Base-by-base conservation (phyloP, 2,113 vertebrate genomes). In the Dendropsophus ebraccatus region DNA sequence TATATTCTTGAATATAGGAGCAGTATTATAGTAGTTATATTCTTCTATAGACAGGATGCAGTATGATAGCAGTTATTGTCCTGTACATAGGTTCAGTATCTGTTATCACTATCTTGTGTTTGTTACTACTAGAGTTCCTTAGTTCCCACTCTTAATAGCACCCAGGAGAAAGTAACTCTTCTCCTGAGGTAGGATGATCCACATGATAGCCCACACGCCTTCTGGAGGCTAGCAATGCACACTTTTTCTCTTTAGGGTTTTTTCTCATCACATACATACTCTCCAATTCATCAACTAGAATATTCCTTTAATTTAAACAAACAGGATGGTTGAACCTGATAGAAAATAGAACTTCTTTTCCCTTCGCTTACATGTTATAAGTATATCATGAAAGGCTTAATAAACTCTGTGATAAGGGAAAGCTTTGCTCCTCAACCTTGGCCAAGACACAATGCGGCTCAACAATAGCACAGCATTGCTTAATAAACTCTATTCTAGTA, bases 401-500 rank as follows among this genome's bases (percentile, higher is more conserved):
- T 77, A 56, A 32, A 54, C 28, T 56, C 14, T 30, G 28, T 32
- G 16, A 17, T 54, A 21, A 41, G 49, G 49, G 30, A 54, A 35
- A 11, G 49, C 75, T 4, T 4, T 25, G 49, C 74, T 52, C 49
- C 5, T 19, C 74, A 52, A 30, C 47, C 72, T 47, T 47, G 72
- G 72, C 72, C 72, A 47, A 25, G 25, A 54, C 75, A 77, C 75
- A 77, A 77, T 54, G 30, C 75, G 28, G 16, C 75, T 19, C 25
- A 14, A 81, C 56, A 60, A 80, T 80, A 80, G 54, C 77, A 17
- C 32, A 80, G 77, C 54, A 47, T 28, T 45, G 35, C 56, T 62
- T 81, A 81, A 81, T 81, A 81, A 81, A 81, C 30, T 37, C 56
- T n/a, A 19, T 81, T 81, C 56, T 62, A 25, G 76, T 58, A 79